Base-by-base conservation (phyloP, 1,140 invertebrate genomes). In the Drosophila athabasca region DNA sequence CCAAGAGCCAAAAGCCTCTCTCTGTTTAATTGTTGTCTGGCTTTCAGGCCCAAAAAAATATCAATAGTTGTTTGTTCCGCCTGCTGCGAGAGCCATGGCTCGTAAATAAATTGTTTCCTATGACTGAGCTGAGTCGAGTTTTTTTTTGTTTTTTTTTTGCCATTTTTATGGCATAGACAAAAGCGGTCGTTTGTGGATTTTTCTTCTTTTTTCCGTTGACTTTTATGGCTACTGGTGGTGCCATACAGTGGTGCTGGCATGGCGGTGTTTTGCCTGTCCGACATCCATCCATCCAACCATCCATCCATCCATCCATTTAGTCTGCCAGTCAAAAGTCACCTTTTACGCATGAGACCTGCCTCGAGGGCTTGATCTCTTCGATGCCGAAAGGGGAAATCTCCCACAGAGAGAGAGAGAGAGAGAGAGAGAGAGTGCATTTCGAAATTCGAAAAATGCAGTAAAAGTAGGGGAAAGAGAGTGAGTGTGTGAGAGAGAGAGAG, bases 21-120 rank as follows among this genome's bases (percentile, higher is more conserved):
- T 64, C 75, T 54, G 49, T 68, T 85, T 85, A 85, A 85, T 85
- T 85, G 81, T 87, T 87, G 74, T 68, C 62, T 65, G 7, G 50
- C 45, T 60, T 75, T 45, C 29, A 46, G 62, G 48, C 60, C 44
- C 44, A 62, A 66, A 55, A 49, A 48, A 72, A 62, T 82, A 78
- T 87, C 82, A 87, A 85, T 85, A 78, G 82, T 62, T 75, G 71
- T 62, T 60, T 76, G 58, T 75, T 79, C 68, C 60, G 79, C 79
- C 79, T 69, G 79, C 79, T 83, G 79, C 76, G 80, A 62, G 57
- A 64, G 45, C 48, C 64, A 8, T 76, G 79, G 58, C 77, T 81
- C 82, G 59, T 87, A 85, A 85, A 85, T 87, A 85, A 85, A 75
- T 67, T 57, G 75, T 59, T 71, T 71, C 43, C 64, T 50, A 52